These are phyloP conservation scores for Selene dorsalis DNA, from an alignment of 2,797 vertebrate species.

Conservation along the genomic window DNA sequence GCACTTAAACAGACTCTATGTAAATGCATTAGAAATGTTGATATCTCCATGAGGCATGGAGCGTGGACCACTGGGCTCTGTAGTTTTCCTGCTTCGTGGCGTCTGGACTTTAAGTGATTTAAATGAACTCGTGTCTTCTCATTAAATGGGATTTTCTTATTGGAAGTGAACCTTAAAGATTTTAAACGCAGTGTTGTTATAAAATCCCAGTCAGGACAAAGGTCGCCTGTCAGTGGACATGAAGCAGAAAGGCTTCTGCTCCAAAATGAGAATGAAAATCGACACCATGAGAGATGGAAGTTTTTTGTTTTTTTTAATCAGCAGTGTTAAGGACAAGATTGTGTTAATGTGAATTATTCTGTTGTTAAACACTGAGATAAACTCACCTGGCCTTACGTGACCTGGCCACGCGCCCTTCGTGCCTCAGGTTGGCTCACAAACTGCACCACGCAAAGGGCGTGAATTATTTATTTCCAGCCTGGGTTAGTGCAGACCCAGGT, in stretches of 20 bases:
- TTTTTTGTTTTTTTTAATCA: background rate
- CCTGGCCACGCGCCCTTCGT: background rate
- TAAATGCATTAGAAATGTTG: background rate
- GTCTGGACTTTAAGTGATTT: background rate
- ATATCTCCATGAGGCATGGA: too few relatives aligned
- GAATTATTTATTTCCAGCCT: background rate
- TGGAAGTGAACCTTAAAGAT: background rate
- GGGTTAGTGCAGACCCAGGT: background rate
- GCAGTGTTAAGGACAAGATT: background rate
- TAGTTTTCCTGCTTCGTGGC: background rate
- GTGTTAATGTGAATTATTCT: background rate
- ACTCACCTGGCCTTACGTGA: background rate
- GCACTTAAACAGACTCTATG: background rate
- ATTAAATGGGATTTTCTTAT: background rate
- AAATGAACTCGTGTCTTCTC: background rate
- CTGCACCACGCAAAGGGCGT: background rate
- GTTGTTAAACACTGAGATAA: background rate
- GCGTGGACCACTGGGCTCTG: too few relatives aligned
- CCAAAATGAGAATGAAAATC: background rate
- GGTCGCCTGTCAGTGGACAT: conserved; percentile 2
- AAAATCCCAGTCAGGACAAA: background rate
- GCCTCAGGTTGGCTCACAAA: background rate
- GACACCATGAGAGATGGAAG: background rate
- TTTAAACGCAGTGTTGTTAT: background rate
- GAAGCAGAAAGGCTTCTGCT: background rate